Evolutionary conservation across 2,113 vertebrate species (phyloP), one percentile per base, ranked within the genome.

Genomic region (Malurus alboscapulatus): DNA sequence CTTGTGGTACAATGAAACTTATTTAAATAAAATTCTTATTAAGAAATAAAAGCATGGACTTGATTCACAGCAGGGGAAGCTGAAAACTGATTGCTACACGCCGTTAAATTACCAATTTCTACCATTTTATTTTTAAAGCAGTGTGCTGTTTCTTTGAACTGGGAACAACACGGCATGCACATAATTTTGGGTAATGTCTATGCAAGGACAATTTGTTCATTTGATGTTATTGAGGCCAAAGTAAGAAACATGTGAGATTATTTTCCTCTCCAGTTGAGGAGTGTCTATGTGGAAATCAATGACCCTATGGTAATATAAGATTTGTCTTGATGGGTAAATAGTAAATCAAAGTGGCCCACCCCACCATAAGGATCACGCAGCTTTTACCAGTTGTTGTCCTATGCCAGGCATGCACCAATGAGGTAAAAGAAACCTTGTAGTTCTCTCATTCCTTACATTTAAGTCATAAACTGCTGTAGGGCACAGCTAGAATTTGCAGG

Each of bases 21-120:
- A 96, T 97, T 96, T 89, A 94, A 97, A 97, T 92, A 97, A 97
- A 97, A 97, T 93, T 84, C 87, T 76, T 80, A 92, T 95, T 97
- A 96, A 93, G 84, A 77, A 61, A 83, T 85, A 76, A 90, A 95
- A 86, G 40, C 57, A 34, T 34, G 67, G 73, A 69, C 77, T 94
- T 88, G 61, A 92, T 79, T 95, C 93, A 94, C 87, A 97, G 88
- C 84, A 93, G 93, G 90, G 38, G 90, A 94, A 96, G 79, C 48
- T 92, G 94, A 84, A 93, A 96, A 95, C 90, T 95, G 75, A 83
- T 95, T 94, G 78, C 84, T 92, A 57, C 85, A 94, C 74, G 91
- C 73, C n/a, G 80, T 84, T 92, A 97, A 96, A 94, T 94, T 94
- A 63, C 94, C 29, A 3, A 87, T 95, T 87, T 94, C 93, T 96